phyloP scores from a whole-genome alignment of 2,797 vertebrate species.

The Myotis pilosus region DNA sequence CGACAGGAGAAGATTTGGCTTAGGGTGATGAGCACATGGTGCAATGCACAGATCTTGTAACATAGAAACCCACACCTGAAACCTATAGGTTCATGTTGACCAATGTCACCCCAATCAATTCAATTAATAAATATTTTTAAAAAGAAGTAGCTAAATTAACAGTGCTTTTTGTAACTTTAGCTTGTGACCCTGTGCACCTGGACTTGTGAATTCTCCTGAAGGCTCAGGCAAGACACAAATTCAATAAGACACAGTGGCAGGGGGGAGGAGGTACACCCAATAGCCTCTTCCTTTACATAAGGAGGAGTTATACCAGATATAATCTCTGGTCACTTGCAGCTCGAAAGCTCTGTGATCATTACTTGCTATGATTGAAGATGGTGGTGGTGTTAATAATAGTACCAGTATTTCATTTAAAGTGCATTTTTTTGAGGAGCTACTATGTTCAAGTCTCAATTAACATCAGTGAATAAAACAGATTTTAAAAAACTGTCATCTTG shows the following conservation, averaged over 20 bases:
- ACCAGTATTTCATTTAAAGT: neutral
- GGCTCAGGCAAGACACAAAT: neutral
- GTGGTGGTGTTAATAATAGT: neutral
- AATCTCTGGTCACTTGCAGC: neutral
- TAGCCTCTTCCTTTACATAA: neutral
- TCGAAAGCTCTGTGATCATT: neutral
- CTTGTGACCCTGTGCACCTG: too few relatives aligned
- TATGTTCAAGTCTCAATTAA: neutral
- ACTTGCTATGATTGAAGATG: neutral
- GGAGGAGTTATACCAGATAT: neutral
- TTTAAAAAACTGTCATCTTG: neutral
- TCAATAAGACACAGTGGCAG: neutral
- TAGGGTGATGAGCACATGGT: neutral
- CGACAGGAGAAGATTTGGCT: neutral
- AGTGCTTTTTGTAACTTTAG: neutral
- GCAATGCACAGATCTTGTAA: neutral
- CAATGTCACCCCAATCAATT: neutral
- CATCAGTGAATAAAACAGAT: neutral
- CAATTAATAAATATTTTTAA: neutral
- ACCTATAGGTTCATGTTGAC: neutral
- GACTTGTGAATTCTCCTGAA: neutral
- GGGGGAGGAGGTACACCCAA: neutral
- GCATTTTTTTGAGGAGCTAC: neutral
- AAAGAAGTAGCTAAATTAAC: neutral
- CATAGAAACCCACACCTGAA: neutral